phyloP scores from a whole-genome alignment of 2,888 invertebrate genomes.

The Aproaerema taeniolella region DNA sequence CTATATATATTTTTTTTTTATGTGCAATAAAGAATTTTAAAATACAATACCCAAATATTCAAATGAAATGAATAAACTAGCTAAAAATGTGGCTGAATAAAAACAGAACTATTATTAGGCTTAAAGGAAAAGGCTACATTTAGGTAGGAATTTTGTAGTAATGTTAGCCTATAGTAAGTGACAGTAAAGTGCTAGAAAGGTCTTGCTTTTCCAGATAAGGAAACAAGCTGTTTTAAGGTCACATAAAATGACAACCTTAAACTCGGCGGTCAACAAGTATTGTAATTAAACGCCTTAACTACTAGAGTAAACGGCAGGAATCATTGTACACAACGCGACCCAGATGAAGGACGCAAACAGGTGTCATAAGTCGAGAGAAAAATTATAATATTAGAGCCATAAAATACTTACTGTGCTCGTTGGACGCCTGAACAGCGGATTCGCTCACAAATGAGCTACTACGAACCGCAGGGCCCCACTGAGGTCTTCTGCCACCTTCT shows the following conservation, averaged over 20 bases:
- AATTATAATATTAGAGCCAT: constrained; percentile 37
- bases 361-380: constrained; percentile 46
- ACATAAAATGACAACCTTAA: constrained; percentile 19
- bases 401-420: constrained; percentile 64
- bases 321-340: constrained; percentile 18
- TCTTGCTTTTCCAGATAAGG: constrained; percentile 24
- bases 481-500: constrained; percentile 57
- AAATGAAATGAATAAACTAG: no score
- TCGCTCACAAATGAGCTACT: constrained; percentile 57
- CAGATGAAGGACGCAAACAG: constrained; percentile 53
- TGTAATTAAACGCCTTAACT: constrained; percentile 1
- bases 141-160: no score
- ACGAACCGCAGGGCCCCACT: constrained; percentile 60
- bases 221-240: constrained; percentile 25
- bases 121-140: no score
- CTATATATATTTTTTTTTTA: no score
- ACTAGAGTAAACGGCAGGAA: constrained; percentile 13
- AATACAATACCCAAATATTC: no score
- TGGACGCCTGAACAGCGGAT: constrained; percentile 43
- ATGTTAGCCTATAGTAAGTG: no score
- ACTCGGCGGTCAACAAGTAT: constrained; percentile 2
- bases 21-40: no score
- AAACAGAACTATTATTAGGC: no score
- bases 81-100: no score
- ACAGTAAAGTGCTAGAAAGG: constrained; percentile 15